These are phyloP conservation scores for Actinernus sp. DNA, from an alignment of 92 coral and sea anemone genomes.

Conservation along the genomic window DNA sequence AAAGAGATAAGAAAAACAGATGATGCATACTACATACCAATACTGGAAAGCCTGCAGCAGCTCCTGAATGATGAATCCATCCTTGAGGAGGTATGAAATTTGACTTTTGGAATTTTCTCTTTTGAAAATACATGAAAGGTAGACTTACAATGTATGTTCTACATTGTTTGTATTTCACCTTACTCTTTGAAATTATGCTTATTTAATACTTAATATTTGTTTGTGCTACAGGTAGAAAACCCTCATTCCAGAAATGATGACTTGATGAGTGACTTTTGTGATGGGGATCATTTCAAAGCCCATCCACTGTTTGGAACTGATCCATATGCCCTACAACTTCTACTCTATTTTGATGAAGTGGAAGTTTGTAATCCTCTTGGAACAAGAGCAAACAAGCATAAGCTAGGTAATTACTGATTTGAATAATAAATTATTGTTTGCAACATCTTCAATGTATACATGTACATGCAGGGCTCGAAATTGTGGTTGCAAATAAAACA, in stretches of 20 bases:
- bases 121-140: no score
- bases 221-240: constrained; percentile 52
- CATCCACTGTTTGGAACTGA: constrained; percentile 62
- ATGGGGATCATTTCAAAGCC: constrained; percentile 48
- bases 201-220: no score
- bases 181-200: no score
- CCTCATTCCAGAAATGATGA: constrained; percentile 63
- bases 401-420: constrained; percentile 67
- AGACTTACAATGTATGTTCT: no score
- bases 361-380: constrained; percentile 74
- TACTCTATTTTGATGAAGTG: constrained; percentile 67
- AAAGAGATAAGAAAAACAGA: constrained; percentile 51
- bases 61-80: no score
- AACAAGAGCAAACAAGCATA: constrained; percentile 68
- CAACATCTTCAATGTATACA: no score
- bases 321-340: constrained; percentile 41
- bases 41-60: constrained; percentile 65
- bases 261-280: constrained; percentile 62
- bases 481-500: no score
- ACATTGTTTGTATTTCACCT: no score
- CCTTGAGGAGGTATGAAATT: no score
- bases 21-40: constrained; percentile 55
- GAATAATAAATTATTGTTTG: no score
- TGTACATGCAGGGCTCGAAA: no score
- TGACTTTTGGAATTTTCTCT: no score